phyloP scores from a whole-genome alignment of 2,113 vertebrate genomes.

The Pseudonaja textilis region DNA sequence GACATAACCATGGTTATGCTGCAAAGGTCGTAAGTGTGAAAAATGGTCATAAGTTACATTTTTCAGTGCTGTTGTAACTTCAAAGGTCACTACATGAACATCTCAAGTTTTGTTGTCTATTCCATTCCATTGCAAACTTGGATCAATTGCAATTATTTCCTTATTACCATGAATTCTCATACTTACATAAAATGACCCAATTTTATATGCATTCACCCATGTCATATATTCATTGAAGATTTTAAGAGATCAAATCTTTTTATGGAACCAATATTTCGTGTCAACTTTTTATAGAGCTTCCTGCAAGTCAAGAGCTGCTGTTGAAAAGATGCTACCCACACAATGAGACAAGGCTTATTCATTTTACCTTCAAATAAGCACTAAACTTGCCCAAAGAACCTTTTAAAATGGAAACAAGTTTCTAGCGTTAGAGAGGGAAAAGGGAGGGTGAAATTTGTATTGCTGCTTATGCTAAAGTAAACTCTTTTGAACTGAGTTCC shows the following conservation, averaged over 20 bases:
- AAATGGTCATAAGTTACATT: not conserved
- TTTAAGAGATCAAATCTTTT: slow-evolving; percentile 14
- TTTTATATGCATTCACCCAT: slow-evolving; percentile 6
- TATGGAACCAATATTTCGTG: slow-evolving; percentile 15
- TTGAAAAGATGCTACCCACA: slow-evolving; percentile 50
- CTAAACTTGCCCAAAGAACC: slow-evolving; percentile 40
- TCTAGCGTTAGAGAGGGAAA: slow-evolving; percentile 46
- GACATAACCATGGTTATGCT: too few relatives aligned
- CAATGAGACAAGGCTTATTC: slow-evolving; percentile 42
- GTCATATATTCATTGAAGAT: slow-evolving; percentile 15
- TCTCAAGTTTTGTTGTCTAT: not conserved
- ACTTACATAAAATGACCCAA: not conserved
- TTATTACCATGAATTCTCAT: slow-evolving; percentile 1
- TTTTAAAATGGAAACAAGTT: slow-evolving; percentile 38
- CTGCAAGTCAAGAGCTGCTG: slow-evolving; percentile 42
- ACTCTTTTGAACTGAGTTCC: not conserved
- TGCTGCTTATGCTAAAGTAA: not conserved
- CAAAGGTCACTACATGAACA: not conserved
- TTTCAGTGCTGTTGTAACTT: not conserved
- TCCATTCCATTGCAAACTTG: not conserved
- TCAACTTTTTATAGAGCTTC: slow-evolving; percentile 30
- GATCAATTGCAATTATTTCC: not conserved
- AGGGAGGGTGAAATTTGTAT: slow-evolving; percentile 29
- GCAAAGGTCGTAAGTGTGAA: too few relatives aligned
- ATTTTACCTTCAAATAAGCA: slow-evolving; percentile 40